Percentiles rank a stretch among this genome's conserved stretches.
Conservation (phyloP, 2,113 vertebrate genomes). For the Ascaphus truei region DNA sequence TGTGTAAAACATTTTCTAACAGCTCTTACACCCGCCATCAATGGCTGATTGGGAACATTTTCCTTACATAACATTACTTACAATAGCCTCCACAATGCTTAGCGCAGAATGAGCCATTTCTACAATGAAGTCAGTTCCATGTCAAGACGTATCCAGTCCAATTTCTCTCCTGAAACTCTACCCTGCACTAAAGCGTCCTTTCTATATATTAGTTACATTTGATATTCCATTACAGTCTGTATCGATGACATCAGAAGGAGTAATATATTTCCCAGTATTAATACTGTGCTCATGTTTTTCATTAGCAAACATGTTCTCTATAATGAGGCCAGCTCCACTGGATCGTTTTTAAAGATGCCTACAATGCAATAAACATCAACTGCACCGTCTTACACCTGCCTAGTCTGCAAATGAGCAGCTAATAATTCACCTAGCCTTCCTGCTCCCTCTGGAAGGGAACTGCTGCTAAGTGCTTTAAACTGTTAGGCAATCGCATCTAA, state of each 20-base stretch:
- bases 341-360: constrained; percentile 17
- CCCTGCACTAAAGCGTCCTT: too few relatives aligned
- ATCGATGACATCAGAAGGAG: background rate
- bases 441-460: background rate
- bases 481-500: background rate
- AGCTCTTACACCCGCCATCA: too few relatives aligned
- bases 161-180: too few relatives aligned
- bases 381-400: background rate
- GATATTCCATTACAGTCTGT: too few relatives aligned
- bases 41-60: too few relatives aligned
- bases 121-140: too few relatives aligned
- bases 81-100: too few relatives aligned
- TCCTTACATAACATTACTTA: too few relatives aligned
- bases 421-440: constrained; percentile 4
- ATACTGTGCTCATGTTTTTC: background rate
- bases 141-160: too few relatives aligned
- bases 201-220: too few relatives aligned
- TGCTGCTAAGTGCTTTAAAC: constrained; percentile 1
- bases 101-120: too few relatives aligned
- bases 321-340: background rate
- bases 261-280: background rate
- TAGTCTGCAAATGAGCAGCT: background rate
- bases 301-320: constrained; percentile 7
- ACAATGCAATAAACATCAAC: constrained; percentile 19
- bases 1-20: too few relatives aligned